phyloP scores from a whole-genome alignment of 2,113 vertebrate species.

The Hyperoodon ampullatus region DNA sequence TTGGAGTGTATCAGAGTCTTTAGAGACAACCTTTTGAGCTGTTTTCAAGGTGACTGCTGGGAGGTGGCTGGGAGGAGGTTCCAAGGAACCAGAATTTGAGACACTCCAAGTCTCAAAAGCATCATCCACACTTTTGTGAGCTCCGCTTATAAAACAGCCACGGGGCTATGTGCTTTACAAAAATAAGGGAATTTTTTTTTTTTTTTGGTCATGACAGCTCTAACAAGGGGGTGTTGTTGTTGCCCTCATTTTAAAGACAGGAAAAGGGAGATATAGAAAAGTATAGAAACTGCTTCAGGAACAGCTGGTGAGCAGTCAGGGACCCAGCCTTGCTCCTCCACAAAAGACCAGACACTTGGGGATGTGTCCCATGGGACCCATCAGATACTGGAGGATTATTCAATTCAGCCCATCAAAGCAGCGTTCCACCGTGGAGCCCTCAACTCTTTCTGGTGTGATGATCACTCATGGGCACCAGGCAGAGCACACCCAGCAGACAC shows the following conservation, averaged over 20 bases:
- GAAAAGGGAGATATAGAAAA: not conserved
- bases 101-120: not conserved
- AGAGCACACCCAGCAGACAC: not conserved
- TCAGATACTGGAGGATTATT: too few species aligned
- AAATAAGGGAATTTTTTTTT: not conserved
- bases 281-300: not conserved
- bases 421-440: not conserved
- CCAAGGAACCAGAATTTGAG: not conserved
- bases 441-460: not conserved
- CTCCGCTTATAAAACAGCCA: not conserved
- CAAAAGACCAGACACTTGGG: not conserved
- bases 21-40: not conserved
- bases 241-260: not conserved
- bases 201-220: not conserved
- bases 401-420: not conserved
- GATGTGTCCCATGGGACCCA: rapidly evolving
- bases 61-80: not conserved
- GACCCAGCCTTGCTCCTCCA: not conserved
- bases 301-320: not conserved
- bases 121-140: not conserved
- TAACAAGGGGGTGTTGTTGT: not conserved
- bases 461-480: not conserved
- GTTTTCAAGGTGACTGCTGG: not conserved
- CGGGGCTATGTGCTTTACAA: not conserved
- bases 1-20: not conserved